Percentiles rank a stretch among this genome's conserved stretches.
Conservation (phyloP, 2,797 vertebrate species). For the Falco rusticolus region DNA sequence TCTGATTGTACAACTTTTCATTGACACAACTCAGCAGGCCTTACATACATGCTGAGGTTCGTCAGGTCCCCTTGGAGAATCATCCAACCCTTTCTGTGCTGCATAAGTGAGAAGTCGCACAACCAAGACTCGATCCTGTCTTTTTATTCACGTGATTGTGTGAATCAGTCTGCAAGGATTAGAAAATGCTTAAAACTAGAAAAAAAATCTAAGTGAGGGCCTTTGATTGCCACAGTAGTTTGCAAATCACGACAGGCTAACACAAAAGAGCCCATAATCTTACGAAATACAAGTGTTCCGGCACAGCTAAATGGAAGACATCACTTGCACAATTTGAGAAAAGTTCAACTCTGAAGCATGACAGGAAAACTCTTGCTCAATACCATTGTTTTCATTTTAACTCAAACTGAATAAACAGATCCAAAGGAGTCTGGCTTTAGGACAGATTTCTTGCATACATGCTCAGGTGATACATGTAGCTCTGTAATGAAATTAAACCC, state of each 20-base stretch:
- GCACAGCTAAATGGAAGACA: constrained; percentile 15
- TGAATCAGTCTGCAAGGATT: neutral
- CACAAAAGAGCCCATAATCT: neutral
- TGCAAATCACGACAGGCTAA: constrained; percentile 9
- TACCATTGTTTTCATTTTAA: constrained; percentile 31
- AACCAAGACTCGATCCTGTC: neutral
- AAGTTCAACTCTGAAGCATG: constrained; percentile 31
- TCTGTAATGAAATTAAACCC: neutral
- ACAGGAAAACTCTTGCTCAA: constrained; percentile 47
- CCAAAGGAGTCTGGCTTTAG: neutral
- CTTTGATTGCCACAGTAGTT: neutral
- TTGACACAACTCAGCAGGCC: neutral
- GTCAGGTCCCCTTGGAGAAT: neutral
- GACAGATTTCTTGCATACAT: neutral
- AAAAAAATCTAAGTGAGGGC: neutral
- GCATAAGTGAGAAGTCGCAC: neutral
- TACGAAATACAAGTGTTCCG: constrained; percentile 1
- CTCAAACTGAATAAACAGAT: constrained; percentile 25
- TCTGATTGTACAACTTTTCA: neutral
- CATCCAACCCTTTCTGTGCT: neutral
- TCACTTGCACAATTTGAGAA: constrained; percentile 54
- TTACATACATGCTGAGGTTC: neutral
- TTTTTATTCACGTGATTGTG: neutral
- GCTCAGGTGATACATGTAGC: neutral
- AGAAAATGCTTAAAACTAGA: neutral